These are phyloP conservation scores for Drosophila cardini DNA, from an alignment of 1,140 invertebrate species.

Conservation along the genomic window DNA sequence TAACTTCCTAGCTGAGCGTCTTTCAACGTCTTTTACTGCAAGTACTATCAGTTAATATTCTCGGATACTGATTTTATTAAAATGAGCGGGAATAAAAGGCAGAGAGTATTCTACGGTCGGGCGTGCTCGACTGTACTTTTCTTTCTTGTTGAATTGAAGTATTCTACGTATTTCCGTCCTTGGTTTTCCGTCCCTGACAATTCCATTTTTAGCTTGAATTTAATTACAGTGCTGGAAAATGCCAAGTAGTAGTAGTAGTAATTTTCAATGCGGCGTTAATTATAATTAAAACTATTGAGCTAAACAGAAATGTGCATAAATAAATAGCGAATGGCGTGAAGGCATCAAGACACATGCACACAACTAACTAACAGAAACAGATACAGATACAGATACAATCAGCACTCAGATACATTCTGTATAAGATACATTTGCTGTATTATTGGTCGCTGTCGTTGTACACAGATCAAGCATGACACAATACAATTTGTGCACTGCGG, in stretches of 20 bases:
- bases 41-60: too few species aligned
- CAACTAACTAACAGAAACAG: slow-evolving; percentile 9
- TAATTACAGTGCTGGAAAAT: slow-evolving; percentile 7
- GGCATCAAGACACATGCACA: slow-evolving; percentile 13
- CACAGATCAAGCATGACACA: slow-evolving; percentile 74
- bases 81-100: too few species aligned
- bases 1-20: too few species aligned
- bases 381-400: slow-evolving; percentile 26
- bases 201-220: neutral
- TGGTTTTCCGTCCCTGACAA: neutral
- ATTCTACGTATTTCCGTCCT: neutral
- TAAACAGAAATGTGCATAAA: slow-evolving; percentile 64
- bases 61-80: too few species aligned
- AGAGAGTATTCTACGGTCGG: too few species aligned
- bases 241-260: too few species aligned
- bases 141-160: too few species aligned
- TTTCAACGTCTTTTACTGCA: too few species aligned
- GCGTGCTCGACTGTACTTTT: too few species aligned
- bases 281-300: slow-evolving; percentile 80
- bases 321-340: slow-evolving; percentile 35
- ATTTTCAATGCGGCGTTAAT: slow-evolving; percentile 72
- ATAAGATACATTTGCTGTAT: slow-evolving; percentile 14
- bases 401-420: neutral
- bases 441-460: slow-evolving; percentile 10
- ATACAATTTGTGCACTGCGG: slow-evolving; percentile 67